Evolutionary conservation across 1,140 invertebrate species (phyloP), one percentile per base, ranked within the genome.

Genomic region (Heliconius hermathena): DNA sequence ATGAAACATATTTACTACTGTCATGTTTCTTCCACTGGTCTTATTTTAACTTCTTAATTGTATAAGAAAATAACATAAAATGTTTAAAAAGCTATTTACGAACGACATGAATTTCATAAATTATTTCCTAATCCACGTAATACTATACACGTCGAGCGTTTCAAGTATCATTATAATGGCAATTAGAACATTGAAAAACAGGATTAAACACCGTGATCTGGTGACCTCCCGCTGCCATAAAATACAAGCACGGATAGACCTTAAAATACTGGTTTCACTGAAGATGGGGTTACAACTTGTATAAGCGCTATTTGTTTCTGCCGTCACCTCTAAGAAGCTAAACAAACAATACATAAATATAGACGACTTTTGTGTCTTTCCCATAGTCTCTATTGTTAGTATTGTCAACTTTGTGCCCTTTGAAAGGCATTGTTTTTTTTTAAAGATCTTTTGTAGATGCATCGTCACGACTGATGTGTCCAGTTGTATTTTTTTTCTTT

Each of bases 131-230:
- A 73, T 71, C 38, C 72, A 38, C 46, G 78, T 80, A 80, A 80
- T 80, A 29, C 52, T 77, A 80, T 77, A 80, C 79, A 77, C 76
- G 70, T 73, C 22, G 36, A 77, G 86, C 73, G 79, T 91, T 90
- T 93, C 92, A 87, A 88, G 87, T 94, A 90, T 91, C 92, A 89
- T 93, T 94, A 93, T 94, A 94, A 94, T 94, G 91, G 90, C 91
- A 93, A 94, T 94, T 93, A 93, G 88, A 90, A 82, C 85, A 87
- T 85, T 86, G 81, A 90, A 92, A 89, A 90, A 88, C 86, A 84
- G 72, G 74, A 80, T 57, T 22, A 76, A 76, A 60, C 38, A 81
- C 85, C 85, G 85, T 33, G 77, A 73, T 81, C 76, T 72, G 11
- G 75, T 74, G 85, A 87, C 79, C 89, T 71, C 22, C 16, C 52